phyloP scores from a whole-genome alignment of 64 coral and sea anemone genomes.

The Cladopsammia gracilis region DNA sequence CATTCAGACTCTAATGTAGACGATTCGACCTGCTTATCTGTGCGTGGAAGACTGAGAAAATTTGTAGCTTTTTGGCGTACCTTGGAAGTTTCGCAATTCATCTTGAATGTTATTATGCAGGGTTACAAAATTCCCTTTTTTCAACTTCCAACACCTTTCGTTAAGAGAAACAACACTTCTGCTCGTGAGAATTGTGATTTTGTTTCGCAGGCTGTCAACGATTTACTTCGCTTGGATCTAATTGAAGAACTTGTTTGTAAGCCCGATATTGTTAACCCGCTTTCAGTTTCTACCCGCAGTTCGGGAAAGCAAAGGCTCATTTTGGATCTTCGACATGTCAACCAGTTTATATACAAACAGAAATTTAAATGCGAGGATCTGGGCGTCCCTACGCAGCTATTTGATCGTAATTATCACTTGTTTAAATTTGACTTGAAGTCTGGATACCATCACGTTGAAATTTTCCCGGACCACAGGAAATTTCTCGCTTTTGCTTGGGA shows the following conservation, averaged over 20 bases:
- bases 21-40: slow-evolving; percentile 30
- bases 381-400: not conserved
- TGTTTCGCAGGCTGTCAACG: slow-evolving; percentile 38
- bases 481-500: slow-evolving; percentile 50
- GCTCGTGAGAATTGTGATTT: slow-evolving; percentile 22
- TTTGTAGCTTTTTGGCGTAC: slow-evolving; percentile 51
- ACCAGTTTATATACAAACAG: slow-evolving; percentile 30
- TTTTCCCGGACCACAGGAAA: not conserved
- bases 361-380: slow-evolving; percentile 34
- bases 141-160: slow-evolving; percentile 46
- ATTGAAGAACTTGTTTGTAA: slow-evolving; percentile 14
- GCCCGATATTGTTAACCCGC: slow-evolving; percentile 38
- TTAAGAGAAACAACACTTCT: slow-evolving; percentile 48
- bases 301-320: slow-evolving; percentile 32
- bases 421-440: slow-evolving; percentile 1
- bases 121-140: slow-evolving; percentile 40
- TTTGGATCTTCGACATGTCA: slow-evolving; percentile 27
- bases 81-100: slow-evolving; percentile 16
- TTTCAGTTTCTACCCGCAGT: not conserved
- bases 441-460: slow-evolving; percentile 21
- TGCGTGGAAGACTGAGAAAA: slow-evolving; percentile 47
- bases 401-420: not conserved
- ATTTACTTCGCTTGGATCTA: slow-evolving; percentile 14
- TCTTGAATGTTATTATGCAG: slow-evolving; percentile 39
- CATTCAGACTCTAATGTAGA: not conserved